These are phyloP conservation scores for Acrocephalus scirpaceus DNA, from an alignment of 2,797 vertebrate genomes.

Conservation along the genomic window DNA sequence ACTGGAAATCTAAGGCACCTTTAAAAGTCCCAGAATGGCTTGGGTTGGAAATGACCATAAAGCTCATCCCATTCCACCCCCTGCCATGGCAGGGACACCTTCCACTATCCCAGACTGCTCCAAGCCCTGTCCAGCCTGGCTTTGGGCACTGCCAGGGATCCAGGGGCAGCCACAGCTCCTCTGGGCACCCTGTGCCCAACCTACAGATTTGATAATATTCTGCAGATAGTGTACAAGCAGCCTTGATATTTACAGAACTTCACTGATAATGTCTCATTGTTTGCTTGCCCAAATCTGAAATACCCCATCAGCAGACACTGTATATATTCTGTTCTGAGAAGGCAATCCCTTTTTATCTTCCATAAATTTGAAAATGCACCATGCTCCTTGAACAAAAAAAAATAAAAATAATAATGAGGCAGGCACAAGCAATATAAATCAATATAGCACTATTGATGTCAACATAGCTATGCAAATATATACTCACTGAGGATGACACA, in stretches of 20 bases:
- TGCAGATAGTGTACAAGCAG: neutral
- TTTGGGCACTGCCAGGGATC: neutral
- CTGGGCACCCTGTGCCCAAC: neutral
- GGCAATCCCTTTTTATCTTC: conserved; percentile 13
- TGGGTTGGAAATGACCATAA: neutral
- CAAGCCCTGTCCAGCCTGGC: accelerated
- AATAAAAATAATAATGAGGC: conserved; percentile 27
- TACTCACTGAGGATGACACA: conserved; percentile 25
- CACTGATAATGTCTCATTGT: neutral
- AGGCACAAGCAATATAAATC: conserved; percentile 36
- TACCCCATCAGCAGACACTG: neutral
- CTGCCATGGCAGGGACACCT: neutral
- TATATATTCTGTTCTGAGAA: neutral
- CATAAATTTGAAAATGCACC: neutral
- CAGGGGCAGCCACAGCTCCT: neutral
- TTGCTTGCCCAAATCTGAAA: conserved; percentile 22
- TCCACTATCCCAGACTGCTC: accelerated
- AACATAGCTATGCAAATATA: conserved; percentile 54
- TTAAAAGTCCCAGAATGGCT: neutral
- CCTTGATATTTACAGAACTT: neutral
- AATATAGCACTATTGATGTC: conserved; percentile 35
- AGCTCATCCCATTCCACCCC: neutral
- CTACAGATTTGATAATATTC: neutral
- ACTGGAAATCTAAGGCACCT: neutral
- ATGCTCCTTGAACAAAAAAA: conserved; percentile 18